Conservation (phyloP, 2,113 vertebrate genomes). For the Psophia crepitans region DNA sequence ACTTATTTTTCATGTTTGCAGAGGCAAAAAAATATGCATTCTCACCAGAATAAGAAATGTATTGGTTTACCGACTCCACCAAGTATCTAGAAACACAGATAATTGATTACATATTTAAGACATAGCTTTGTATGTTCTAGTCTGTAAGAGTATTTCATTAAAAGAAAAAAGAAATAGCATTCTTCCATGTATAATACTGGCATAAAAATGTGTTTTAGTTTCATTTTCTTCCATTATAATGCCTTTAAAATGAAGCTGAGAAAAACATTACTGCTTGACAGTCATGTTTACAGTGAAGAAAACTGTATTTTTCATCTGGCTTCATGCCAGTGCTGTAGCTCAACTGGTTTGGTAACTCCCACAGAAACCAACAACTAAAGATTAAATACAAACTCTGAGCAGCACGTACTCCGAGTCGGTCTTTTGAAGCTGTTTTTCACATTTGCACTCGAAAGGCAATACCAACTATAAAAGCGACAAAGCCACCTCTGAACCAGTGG, state of each 20-base stretch:
- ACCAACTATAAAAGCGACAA: not conserved
- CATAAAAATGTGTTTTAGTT: conserved; percentile 52
- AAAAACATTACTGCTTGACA: conserved; percentile 62
- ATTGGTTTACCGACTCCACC: conserved; percentile 9
- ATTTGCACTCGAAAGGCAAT: not conserved
- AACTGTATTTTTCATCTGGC: conserved; percentile 64
- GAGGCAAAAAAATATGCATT: not conserved
- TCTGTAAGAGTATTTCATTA: conserved; percentile 12
- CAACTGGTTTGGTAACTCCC: conserved; percentile 64
- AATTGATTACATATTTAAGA: conserved; percentile 8
- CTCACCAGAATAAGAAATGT: not conserved
- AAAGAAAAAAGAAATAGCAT: not conserved
- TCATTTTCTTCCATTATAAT: conserved; percentile 56
- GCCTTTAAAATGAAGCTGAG: conserved; percentile 57
- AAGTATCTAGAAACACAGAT: not conserved
- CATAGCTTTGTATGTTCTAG: not conserved
- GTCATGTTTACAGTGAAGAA: conserved; percentile 63
- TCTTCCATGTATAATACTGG: conserved; percentile 23
- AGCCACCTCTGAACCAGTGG: not conserved
- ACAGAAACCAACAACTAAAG: conserved; percentile 53
- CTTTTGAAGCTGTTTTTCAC: not conserved
- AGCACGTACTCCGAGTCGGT: fast-evolving
- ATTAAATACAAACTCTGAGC: conserved; percentile 35
- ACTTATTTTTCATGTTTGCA: conserved; percentile 9
- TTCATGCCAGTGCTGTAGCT: conserved; percentile 24